Percentiles rank a stretch among this genome's conserved stretches.
phyloP scores from a whole-genome alignment of 2,888 invertebrate species.

The Cephus runcator region DNA sequence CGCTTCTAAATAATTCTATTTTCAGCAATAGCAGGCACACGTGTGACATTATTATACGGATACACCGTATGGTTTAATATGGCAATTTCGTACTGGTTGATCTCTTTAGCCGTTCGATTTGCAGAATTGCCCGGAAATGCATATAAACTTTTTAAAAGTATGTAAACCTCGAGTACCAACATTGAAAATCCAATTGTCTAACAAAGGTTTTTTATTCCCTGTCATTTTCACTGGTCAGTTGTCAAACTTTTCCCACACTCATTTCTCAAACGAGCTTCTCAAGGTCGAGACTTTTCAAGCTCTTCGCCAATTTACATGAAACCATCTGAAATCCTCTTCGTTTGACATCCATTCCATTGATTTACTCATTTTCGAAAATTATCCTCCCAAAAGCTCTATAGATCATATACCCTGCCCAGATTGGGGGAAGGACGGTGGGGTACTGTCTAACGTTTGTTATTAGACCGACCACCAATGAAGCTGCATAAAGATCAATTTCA shows the following conservation, averaged over 20 bases:
- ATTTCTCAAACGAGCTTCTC: neutral
- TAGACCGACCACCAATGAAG: neutral
- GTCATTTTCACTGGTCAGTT: neutral
- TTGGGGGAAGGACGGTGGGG: no score
- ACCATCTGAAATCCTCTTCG: neutral
- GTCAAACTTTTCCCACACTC: neutral
- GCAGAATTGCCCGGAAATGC: no score
- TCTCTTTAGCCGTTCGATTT: neutral
- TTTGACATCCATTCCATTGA: neutral
- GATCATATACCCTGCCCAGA: no score
- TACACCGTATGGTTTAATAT: neutral
- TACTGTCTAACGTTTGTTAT: neutral
- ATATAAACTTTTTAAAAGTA: neutral
- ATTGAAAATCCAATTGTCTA: neutral
- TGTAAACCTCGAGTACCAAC: neutral
- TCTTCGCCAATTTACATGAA: neutral
- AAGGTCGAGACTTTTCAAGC: neutral
- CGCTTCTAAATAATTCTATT: no score
- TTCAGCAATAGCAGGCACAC: no score
- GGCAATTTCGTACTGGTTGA: neutral
- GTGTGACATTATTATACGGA: no score
- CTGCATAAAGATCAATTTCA: neutral
- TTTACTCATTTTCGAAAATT: neutral
- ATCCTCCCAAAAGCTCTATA: neutral
- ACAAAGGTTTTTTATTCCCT: no score